phyloP scores from a whole-genome alignment of 2,113 vertebrate genomes.

The Eonycteris spelaea region DNA sequence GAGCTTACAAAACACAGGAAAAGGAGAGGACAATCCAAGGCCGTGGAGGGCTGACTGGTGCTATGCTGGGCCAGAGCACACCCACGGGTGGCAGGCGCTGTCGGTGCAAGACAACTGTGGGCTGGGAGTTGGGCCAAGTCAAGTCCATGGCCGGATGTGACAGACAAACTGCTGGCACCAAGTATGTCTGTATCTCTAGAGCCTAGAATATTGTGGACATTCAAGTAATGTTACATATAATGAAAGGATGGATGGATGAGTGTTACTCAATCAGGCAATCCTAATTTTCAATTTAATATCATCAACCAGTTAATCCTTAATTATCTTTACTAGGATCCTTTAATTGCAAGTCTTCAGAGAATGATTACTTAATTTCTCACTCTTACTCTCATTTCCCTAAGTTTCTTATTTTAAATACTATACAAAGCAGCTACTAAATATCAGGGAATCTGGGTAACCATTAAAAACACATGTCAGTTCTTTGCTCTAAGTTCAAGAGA shows the following conservation, averaged over 20 bases:
- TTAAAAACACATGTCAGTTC: background rate
- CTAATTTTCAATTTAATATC: background rate
- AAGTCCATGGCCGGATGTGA: background rate
- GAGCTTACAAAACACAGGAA: background rate
- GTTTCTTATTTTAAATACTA: background rate
- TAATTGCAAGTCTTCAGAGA: background rate
- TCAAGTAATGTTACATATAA: background rate
- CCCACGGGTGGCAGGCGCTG: background rate
- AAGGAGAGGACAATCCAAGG: background rate
- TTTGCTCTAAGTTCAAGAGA: background rate
- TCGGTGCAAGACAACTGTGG: rapidly evolving
- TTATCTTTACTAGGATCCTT: background rate
- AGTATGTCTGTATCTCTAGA: background rate
- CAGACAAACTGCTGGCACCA: background rate
- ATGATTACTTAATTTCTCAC: background rate
- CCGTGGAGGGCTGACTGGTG: rapidly evolving
- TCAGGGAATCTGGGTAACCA: background rate
- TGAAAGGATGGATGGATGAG: background rate
- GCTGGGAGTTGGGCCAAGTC: rapidly evolving
- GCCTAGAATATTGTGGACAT: background rate
- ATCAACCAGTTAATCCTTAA: background rate
- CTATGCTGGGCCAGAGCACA: rapidly evolving
- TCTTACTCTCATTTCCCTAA: background rate
- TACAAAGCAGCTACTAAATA: background rate
- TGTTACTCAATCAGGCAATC: background rate